Evolutionary conservation across 2,113 vertebrate genomes (phyloP), one percentile per base, ranked within the genome.

Genomic region (Gymnogyps californianus): DNA sequence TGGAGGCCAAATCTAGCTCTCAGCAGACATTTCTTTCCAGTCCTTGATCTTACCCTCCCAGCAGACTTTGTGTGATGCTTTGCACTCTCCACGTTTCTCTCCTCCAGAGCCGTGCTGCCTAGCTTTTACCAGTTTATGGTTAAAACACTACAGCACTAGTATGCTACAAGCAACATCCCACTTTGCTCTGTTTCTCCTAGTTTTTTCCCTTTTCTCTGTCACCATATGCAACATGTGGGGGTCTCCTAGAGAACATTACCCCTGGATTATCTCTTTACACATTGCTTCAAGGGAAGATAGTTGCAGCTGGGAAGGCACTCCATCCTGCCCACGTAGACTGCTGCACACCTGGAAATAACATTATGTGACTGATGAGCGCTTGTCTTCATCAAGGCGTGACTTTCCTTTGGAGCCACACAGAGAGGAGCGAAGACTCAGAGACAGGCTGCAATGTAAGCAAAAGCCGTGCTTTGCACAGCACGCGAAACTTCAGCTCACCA

Each of bases 321-420:
- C n/a, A 75, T 70, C 58, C 81, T 95, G 76, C 82, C 75, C 92
- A 77, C 84, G 87, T 44, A 47, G 54, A 13, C 49, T 19, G 28
- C 65, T 82, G 82, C 66, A 77, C 74, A 85, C 87, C 89, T 94
- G 93, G 87, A 97, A 96, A 70, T 74, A 42, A 57, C 76, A 88
- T 72, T 87, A 83, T 3, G 2, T 31, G 79, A 66, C 83, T 72
- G 77, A 83, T 83, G 89, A 93, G 70, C 2, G 0, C 57, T 77
- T n/a, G 34, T 84, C 75, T 87, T 92, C 32, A 66, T 51, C 40
- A 75, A 91, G 82, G 79, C 1, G 0, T 84, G 67, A 77, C 59
- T 91, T 92, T 71, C 47, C 59, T 86, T 67, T 46, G 70, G 81
- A 85, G 66, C 18, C 87, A 77, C 4, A 1, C 16, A n/a, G 58